These are phyloP conservation scores for Sesamia inferens DNA, from an alignment of 2,888 invertebrate genomes.

Conservation along the genomic window DNA sequence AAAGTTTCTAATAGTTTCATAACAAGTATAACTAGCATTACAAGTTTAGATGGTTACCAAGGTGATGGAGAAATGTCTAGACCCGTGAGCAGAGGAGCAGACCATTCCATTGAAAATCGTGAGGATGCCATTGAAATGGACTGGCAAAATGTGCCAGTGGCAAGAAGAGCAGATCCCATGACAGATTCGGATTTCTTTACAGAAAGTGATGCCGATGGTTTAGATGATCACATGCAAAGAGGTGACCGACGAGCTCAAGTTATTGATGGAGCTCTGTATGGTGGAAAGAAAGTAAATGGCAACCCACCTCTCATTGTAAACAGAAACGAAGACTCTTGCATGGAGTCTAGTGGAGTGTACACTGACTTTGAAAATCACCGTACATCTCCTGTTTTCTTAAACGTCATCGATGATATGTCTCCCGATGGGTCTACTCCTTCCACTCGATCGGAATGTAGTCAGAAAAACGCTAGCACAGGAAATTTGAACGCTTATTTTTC, in stretches of 20 bases:
- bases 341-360: constrained; percentile 97
- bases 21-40: constrained; percentile 96
- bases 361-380: constrained; percentile 94
- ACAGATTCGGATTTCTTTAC: constrained; percentile 98
- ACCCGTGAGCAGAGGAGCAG: constrained; percentile 95
- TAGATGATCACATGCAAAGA: constrained; percentile 93
- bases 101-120: constrained; percentile 91
- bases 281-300: constrained; percentile 91
- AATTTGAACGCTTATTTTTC: constrained; percentile 78
- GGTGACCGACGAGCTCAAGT: constrained; percentile 95
- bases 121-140: constrained; percentile 89
- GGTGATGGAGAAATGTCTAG: constrained; percentile 97
- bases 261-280: constrained; percentile 97
- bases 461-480: constrained; percentile 82
- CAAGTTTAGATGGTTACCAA: constrained; percentile 97
- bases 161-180: constrained; percentile 94
- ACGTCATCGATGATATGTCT: constrained; percentile 92
- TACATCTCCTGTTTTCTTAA: constrained; percentile 86
- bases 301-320: constrained; percentile 89
- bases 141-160: constrained; percentile 91
- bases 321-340: constrained; percentile 93
- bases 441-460: constrained; percentile 88
- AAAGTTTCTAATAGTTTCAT: constrained; percentile 94
- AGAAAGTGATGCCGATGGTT: constrained; percentile 96
- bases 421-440: constrained; percentile 91